Percentiles rank a stretch among this genome's conserved stretches.
These are phyloP conservation scores for Zaprionus obscuricornis DNA, from an alignment of 2,888 invertebrate species.

Conservation along the genomic window DNA sequence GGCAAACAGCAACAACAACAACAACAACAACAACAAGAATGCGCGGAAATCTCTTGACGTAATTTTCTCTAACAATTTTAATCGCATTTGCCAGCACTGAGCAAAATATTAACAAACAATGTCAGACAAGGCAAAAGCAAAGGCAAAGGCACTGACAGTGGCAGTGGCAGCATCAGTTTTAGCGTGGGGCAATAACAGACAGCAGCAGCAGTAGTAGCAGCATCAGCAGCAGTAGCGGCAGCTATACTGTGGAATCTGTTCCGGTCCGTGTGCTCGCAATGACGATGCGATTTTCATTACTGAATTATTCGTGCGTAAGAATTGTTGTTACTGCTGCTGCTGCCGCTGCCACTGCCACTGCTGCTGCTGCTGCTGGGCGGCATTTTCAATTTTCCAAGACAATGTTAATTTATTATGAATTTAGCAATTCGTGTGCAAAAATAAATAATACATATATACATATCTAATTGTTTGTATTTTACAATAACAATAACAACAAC, in stretches of 20 bases:
- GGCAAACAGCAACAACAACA: slow-evolving; percentile 31
- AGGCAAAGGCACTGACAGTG: background rate
- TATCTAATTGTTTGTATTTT: slow-evolving; percentile 39
- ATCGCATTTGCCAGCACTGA: slow-evolving; percentile 69
- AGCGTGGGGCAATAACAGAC: too few relatives aligned
- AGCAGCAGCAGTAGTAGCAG: background rate
- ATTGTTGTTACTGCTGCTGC: too few relatives aligned
- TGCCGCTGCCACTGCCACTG: too few relatives aligned
- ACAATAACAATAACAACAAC: too few relatives aligned
- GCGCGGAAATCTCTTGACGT: slow-evolving; percentile 61
- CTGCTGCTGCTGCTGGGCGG: slow-evolving; percentile 53
- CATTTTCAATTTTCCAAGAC: slow-evolving; percentile 71
- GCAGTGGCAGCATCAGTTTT: background rate
- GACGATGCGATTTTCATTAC: slow-evolving; percentile 69
- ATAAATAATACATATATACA: slow-evolving; percentile 27
- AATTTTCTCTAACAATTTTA: slow-evolving; percentile 78
- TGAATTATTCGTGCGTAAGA: slow-evolving; percentile 78
- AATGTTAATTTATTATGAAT: slow-evolving; percentile 75
- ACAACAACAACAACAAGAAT: slow-evolving; percentile 36
- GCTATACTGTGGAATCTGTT: slow-evolving; percentile 29
- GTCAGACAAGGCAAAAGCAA: slow-evolving; percentile 32
- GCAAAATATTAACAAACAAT: slow-evolving; percentile 72
- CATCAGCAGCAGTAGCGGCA: background rate
- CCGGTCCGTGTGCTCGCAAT: slow-evolving; percentile 24
- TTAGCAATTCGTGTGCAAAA: slow-evolving; percentile 77